Evolutionary conservation across 2,113 vertebrate species (phyloP), one percentile per base, ranked within the genome.

Genomic region (Trichechus manatus): DNA sequence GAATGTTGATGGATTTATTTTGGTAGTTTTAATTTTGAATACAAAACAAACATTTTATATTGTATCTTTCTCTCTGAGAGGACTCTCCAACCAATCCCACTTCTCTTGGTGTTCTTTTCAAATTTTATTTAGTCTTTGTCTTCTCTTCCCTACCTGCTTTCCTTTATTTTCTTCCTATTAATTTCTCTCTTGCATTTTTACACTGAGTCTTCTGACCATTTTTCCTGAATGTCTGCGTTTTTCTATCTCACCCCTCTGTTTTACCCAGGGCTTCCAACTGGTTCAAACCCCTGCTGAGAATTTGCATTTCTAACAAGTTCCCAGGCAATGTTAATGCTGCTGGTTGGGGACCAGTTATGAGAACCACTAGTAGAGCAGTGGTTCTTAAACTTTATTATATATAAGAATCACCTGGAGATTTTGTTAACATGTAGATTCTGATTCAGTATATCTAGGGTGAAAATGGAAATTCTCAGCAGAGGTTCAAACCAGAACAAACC

Each of bases 1-100:
- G 68, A 87, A 90, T 4, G 15, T n/a, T 78, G 56, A 77, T 64
- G 25, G 78, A 29, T 84, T 84, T 85, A 68, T 92, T 94, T 50
- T 61, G 36, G 33, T 64, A 29, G 83, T 89, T 78, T 97, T 63
- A 77, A 72, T 50, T 96, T 80, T 88, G 83, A 90, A 90, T 33
- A 14, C 23, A 90, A 84, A 95, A 31, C 1, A 68, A 7, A 83
- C 56, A 9, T 47, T 72, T 98, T 88, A 25, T 82, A 74, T 17
- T 59, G 31, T 70, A 0, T 90, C 11, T 79, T 70, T 95, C 70
- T 86, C 47, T 70, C 5, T 44, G 53, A 95, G 63, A 33, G 74
- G n/a, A 85, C 4, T 33, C 9, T 93, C 47, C n/a, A 74, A 0
- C 39, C 68, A 11, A 94, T 94, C 66, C 70, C 1, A 5, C 87